A percentile compares a stretch with the other conserved stretches of the same genome.
Evolutionary conservation across 2,113 vertebrate species (phyloP).

Genomic region (Semnornis frantzii): DNA sequence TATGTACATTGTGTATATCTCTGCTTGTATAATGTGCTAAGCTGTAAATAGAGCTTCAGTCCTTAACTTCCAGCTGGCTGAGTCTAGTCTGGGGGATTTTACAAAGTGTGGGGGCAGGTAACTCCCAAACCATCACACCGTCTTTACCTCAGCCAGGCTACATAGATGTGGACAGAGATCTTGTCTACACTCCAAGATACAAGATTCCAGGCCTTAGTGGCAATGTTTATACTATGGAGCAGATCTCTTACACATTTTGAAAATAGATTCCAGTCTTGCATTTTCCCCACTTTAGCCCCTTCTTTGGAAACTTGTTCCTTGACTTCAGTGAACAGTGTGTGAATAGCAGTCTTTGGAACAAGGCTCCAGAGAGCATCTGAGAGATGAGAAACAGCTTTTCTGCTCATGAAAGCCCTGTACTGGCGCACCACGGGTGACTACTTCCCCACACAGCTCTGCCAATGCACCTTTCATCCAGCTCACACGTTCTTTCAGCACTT

Average conservation of each 20-base stretch:
- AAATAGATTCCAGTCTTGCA: not conserved
- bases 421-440: not conserved
- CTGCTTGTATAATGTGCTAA: no score
- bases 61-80: no score
- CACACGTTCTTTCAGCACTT: not conserved
- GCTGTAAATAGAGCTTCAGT: no score
- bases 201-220: not conserved
- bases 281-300: not conserved
- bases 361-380: not conserved
- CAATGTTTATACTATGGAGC: not conserved
- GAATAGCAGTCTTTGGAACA: not conserved
- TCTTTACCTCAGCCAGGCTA: not conserved
- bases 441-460: not conserved
- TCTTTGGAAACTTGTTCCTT: not conserved
- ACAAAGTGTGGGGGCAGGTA: no score
- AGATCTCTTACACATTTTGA: not conserved
- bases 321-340: not conserved
- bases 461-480: not conserved
- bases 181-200: not conserved
- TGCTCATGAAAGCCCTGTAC: not conserved
- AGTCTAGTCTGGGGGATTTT: no score
- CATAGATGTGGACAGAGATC: accelerated
- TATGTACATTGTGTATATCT: no score
- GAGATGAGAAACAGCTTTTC: not conserved
- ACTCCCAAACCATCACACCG: no score